Base-by-base conservation (phyloP, 2,113 vertebrate species). In the Campylomormyrus tamandua region DNA sequence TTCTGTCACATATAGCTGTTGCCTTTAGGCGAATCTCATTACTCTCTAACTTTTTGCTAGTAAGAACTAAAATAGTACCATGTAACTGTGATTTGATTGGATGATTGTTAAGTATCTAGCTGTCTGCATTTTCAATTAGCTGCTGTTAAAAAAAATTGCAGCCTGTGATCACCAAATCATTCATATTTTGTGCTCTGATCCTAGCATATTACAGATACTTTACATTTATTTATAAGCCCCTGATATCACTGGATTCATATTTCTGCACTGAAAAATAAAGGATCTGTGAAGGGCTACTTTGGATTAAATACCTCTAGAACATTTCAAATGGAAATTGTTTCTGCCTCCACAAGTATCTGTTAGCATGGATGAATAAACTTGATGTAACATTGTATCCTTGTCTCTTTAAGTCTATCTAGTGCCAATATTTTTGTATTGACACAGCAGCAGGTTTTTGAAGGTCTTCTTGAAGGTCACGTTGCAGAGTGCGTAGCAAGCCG, bases 381-480 rank as follows among this genome's bases (percentile, higher is more conserved):
- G 39, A 31, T 21, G 27, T 48, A 19, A 87, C 49, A 52, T 52
- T 53, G 27, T 35, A 35, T 31, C 13, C 86, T 24, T 53, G 89
- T 89, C 50, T 83, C 89, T n/a, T 56, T 91, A 91, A 90, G 91
- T 92, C 97, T 97, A 99, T 96, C 98, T 98, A 58, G 97, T 97
- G 92, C 98, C 97, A 17, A 99, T 99, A 91, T 99, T 99, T 90
- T 98, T 98, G 91, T 99, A 99, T 93, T 99, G 98, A 95, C 98
- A 99, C 92, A 99, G 95, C 87, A 99, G 95, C 91, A 99, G 96
- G 94, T 99, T 98, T 94, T 98, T 98, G 94, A 99, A 99, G 21
- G 98, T 99, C 95, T 99, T 99, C 94, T 99, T 99, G 93, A 99
- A 99, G 0, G 98, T 99, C 93, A 97, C 98, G 0, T 99, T 99